Base-by-base conservation (phyloP, 2,797 vertebrate genomes). In the Peromyscus melanophrys region DNA sequence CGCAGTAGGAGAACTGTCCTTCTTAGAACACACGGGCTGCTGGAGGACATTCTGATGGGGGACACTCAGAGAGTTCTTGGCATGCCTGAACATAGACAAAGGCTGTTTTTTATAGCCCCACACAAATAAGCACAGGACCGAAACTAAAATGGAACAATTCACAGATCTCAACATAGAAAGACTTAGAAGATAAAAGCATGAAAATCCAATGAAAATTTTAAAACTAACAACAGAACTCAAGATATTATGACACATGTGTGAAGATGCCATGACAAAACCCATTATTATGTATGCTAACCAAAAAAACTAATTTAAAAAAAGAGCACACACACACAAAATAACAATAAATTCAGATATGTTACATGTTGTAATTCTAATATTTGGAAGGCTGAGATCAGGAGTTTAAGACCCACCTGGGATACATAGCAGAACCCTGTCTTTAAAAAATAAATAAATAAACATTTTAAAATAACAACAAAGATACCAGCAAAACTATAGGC, bases 71-170 rank as follows among this genome's bases (percentile, higher is more conserved):
- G 63, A 91, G 82, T 40, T 80, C 34, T 67, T 52, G 9, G 37
- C 55, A 4, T 61, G 19, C 49, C 27, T 82, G 43, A 75, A 29
- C 23, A 40, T 21, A 61, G 27, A 52, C 63, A 89, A 82, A 52
- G 3, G 25, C 77, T 19, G 73, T 49, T 89, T 34, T 95, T 77
- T 37, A 40, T 81, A 65, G 13, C 57, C 21, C 92, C 77, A 93
- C 43, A 77, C 21, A 85, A 85, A 46, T 73, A 90, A 94, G 73
- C 23, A 86, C 11, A 37, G 46, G 6, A 31, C 40, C 67, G 43
- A 93, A 95, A 93, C 94, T 86, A 77, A 97, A 89, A 88, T 85
- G 11, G 46, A 76, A 71, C 49, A 75, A 94, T 55, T 78, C 43
- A 90, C 37, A 88, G 1, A 75, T 67, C 78, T 90, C 55, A 78